These are phyloP conservation scores for Hylaea fasciaria DNA, from an alignment of 2,888 invertebrate genomes.

Conservation along the genomic window DNA sequence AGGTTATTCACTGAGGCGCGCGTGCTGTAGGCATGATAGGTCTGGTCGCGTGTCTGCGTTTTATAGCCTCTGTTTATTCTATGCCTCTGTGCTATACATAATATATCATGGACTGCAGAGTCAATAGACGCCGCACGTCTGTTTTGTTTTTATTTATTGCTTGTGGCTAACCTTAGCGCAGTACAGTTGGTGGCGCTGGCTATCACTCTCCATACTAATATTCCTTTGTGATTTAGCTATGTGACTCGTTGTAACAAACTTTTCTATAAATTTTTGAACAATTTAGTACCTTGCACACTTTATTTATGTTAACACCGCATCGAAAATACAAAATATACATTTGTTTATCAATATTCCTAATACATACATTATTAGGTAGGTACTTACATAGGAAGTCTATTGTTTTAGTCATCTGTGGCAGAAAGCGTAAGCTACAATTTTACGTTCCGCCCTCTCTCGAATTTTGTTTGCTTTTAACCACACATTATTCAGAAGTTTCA, in stretches of 20 bases:
- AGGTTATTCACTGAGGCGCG: constrained; percentile 23
- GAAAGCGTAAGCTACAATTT: constrained; percentile 6
- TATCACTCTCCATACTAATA: too few relatives aligned
- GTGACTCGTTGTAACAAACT: too few relatives aligned
- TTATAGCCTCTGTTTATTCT: constrained; percentile 4
- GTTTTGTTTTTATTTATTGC: too few relatives aligned
- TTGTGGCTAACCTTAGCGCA: too few relatives aligned
- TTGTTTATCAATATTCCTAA: too few relatives aligned
- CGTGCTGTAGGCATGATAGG: constrained; percentile 20
- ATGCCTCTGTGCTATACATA: neutral
- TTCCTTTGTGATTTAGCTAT: too few relatives aligned
- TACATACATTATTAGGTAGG: too few relatives aligned
- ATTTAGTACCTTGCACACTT: too few relatives aligned
- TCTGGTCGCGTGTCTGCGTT: constrained; percentile 11
- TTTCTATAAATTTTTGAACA: too few relatives aligned
- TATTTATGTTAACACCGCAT: too few relatives aligned
- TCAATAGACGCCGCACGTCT: neutral
- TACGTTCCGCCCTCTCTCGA: constrained; percentile 9
- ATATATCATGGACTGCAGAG: neutral
- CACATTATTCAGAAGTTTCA: constrained; percentile 10
- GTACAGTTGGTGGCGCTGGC: too few relatives aligned
- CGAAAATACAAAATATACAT: too few relatives aligned
- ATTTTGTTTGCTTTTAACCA: constrained; percentile 16
- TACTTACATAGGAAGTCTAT: neutral
- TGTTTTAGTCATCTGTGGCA: neutral